Evolutionary conservation across 2,888 invertebrate genomes (phyloP).

Genomic region (Maniola hyperantus): DNA sequence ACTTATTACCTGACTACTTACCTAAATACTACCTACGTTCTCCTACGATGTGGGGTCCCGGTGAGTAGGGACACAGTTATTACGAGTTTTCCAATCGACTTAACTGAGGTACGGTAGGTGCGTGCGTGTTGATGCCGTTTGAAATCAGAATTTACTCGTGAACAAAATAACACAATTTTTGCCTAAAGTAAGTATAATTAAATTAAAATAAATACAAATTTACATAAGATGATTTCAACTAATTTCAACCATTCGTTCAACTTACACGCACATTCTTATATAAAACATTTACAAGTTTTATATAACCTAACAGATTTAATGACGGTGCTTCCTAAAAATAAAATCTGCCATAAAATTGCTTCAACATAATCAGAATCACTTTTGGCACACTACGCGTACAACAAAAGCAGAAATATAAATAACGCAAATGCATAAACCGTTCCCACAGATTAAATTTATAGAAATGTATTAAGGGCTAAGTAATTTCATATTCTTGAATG

Average conservation of each 20-base stretch:
- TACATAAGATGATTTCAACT: background rate
- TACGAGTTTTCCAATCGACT: no score
- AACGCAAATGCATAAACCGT: conserved; percentile 48
- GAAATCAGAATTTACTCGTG: background rate
- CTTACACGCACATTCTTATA: background rate
- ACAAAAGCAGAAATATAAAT: conserved; percentile 46
- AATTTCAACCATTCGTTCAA: background rate
- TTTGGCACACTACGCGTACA: conserved; percentile 58
- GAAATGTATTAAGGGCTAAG: background rate
- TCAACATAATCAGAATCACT: conserved; percentile 24
- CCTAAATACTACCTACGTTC: no score
- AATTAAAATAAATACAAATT: background rate
- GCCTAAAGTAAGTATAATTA: background rate
- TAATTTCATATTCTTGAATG: background rate
- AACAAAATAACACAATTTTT: background rate
- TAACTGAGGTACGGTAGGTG: no score
- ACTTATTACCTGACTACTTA: no score
- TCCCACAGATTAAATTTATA: background rate
- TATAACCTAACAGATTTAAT: background rate
- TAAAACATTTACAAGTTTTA: conserved; percentile 20
- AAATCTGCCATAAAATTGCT: conserved; percentile 6
- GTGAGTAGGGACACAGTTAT: no score
- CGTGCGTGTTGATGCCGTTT: no score
- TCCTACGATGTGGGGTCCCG: no score
- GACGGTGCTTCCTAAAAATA: conserved; percentile 21